Evolutionary conservation across 2,797 vertebrate species (phyloP), one percentile per base, ranked within the genome.

Genomic region (Falco naumanni): DNA sequence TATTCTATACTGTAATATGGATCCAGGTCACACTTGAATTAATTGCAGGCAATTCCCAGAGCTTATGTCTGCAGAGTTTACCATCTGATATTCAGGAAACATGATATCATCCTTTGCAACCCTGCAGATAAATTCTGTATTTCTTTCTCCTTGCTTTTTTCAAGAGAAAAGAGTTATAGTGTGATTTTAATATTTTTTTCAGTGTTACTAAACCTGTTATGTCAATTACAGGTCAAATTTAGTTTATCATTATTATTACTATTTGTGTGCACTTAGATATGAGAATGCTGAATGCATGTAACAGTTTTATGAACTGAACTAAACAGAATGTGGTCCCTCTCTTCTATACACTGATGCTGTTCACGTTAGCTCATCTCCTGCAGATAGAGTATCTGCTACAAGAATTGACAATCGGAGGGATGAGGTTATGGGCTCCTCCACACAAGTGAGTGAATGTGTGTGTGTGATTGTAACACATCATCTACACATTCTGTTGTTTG

Each of bases 401-500:
- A 65, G 51, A 77, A 84, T 0, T 56, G 25, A 61, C 37, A 83
- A 25, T 61, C 47, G 43, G n/a, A 34, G 43, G 10, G 17, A 19
- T 66, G 33, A 85, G 37, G 53, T 50, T 53, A 29, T 22, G 29
- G 3, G 11, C 33, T 64, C 19, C 90, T 22, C 29, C 34, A 54
- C 9, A 50, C 9, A 76, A 64, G 41, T 53, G 5, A 48, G 10
- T 22, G 18, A 75, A 34, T 6, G 7, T 4, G 16, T 9, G 22
- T 26, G 8, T 75, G 54, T 86, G 57, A 81, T 68, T 51, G n/a
- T 47, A 94, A 90, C 61, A 77, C 48, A 63, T 54, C 51, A 29
- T 74, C 71, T 76, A 77, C 63, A 77, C 76, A 79, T 74, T 91
- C 84, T 79, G 63, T n/a, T 83, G n/a, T 80, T 89, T 95, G 41